Base-by-base conservation (phyloP, 2,888 invertebrate species). In the Scaptodrosophila latifasciaeformis region DNA sequence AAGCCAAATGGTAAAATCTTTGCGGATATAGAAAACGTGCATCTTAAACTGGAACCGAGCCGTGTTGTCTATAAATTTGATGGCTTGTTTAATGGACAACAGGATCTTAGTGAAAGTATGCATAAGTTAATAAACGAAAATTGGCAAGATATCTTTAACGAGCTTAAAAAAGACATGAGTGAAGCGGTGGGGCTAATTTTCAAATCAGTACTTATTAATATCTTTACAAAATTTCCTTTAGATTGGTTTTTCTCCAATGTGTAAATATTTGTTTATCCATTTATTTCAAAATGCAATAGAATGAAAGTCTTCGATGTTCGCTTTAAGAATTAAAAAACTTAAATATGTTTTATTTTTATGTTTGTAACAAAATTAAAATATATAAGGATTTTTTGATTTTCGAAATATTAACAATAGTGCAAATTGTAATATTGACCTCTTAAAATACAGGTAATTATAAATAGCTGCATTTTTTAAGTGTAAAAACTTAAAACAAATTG, bases 31-130 rank as follows among this genome's bases (percentile, higher is more conserved):
- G 12, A 35, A 0, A 58, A 64, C 29, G 44, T 82, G 1, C 54
- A 54, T 19, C 17, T 84, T 10, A 40, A 62, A 0, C 29, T 84
- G 35, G 24, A 61, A 1, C 82, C 84, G 2, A 39, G 60, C 2
- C 66, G 61, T 15, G 74, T 77, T 0, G 34, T 13, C 1, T 83
- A 70, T 31, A 35, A 55, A 1, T 50, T 84, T 13, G 82, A 72
- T 3, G 85, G 86, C 54, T 72, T 88, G 2, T 88, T 88, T 56
- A 86, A 87, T 54, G 88, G 87, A 0, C 83, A 88, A 42, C 84
- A 85, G 64, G 81, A 79, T 9, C 68, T 88, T 1, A 85, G 87
- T 34, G 85, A 87, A 4, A 87, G 80, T 24, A 85, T 87, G 83
- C 88, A 88, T 57, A 24, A 21, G 0, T 64, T 84, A 4, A 59